Percentiles rank a stretch among this genome's conserved stretches.
Conservation (phyloP, 23 tunicate species). For the Ciona savignyi region DNA sequence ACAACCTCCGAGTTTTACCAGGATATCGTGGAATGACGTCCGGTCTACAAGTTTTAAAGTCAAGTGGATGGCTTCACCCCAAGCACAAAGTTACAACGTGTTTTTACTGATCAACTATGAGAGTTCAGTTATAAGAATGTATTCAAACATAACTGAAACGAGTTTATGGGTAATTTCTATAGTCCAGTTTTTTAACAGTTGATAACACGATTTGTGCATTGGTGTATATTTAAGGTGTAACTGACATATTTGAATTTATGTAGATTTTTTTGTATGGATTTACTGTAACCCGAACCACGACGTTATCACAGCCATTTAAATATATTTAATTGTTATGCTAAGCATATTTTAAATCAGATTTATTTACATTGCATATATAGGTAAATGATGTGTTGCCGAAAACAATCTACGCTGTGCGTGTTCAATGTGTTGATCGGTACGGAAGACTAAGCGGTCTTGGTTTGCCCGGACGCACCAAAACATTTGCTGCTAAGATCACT, state of each 20-base stretch:
- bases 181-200: background rate
- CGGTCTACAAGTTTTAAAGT: background rate
- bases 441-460: slow-evolving; percentile 21
- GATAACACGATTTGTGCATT: no score
- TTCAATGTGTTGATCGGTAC: slow-evolving; percentile 14
- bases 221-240: no score
- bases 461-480: slow-evolving; percentile 25
- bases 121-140: background rate
- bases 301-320: no score
- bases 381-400: background rate
- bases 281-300: no score
- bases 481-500: slow-evolving; percentile 30
- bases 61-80: background rate
- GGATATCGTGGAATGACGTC: slow-evolving; percentile 12
- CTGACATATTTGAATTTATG: no score
- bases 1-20: slow-evolving; percentile 3
- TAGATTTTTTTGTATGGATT: no score
- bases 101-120: background rate
- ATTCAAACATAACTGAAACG: background rate
- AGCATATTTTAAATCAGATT: no score
- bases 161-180: background rate
- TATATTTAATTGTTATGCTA: no score
- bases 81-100: slow-evolving; percentile 11
- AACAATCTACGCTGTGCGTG: slow-evolving; percentile 32
- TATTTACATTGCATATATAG: no score